Evolutionary conservation across 2,113 vertebrate genomes (phyloP).

Genomic region (Lepus europaeus): DNA sequence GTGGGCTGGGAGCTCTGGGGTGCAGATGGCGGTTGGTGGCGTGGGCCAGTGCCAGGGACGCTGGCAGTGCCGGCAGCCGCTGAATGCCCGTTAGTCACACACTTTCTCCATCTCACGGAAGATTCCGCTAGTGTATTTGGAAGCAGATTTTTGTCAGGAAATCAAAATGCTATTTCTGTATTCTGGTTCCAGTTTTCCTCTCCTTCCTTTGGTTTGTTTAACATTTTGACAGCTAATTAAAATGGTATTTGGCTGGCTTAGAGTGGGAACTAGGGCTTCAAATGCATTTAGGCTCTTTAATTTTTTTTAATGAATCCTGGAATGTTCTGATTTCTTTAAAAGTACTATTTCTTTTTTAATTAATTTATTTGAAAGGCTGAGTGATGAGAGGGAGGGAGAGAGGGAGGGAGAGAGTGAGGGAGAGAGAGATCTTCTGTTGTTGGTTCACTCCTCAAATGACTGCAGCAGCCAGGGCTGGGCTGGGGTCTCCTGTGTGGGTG

Average conservation of each 20-base stretch:
- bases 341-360: too few species aligned
- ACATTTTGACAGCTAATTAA: conserved; percentile 4
- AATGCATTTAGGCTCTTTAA: conserved; percentile 5
- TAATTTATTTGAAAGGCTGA: neutral
- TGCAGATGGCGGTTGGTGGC: neutral
- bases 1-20: accelerated
- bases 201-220: neutral
- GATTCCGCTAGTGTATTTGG: neutral
- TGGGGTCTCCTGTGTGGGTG: too few species aligned
- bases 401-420: too few species aligned
- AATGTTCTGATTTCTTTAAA: neutral
- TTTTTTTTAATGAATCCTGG: neutral
- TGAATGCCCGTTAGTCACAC: neutral
- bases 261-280: neutral
- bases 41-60: accelerated
- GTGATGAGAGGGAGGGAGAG: too few species aligned
- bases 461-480: too few species aligned
- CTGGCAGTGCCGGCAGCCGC: accelerated
- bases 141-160: conserved; percentile 28
- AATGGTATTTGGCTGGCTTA: neutral
- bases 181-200: neutral
- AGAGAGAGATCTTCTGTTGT: too few species aligned
- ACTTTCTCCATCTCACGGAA: neutral
- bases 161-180: neutral
- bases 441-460: too few species aligned